A percentile compares a stretch with the other conserved stretches of the same genome.
phyloP scores from a whole-genome alignment of 1,140 invertebrate genomes.

The Drosophila pectinifera region DNA sequence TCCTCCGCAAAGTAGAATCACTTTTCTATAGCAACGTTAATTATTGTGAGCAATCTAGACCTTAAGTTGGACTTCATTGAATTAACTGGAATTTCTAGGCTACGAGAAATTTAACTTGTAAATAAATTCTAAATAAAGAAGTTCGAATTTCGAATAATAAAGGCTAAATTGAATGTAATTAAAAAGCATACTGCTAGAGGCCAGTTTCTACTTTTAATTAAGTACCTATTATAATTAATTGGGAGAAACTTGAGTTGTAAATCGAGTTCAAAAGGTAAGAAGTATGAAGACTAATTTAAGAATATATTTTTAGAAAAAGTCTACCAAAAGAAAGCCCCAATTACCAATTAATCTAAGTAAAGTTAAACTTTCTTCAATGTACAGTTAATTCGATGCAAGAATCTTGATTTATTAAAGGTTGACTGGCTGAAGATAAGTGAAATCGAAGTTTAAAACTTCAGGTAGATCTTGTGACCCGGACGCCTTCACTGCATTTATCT shows the following conservation, averaged over 20 bases:
- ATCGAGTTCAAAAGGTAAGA: slow-evolving; percentile 14
- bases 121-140: background rate
- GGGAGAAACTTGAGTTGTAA: slow-evolving; percentile 1
- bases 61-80: background rate
- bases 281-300: background rate
- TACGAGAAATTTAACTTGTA: background rate
- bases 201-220: slow-evolving; percentile 12
- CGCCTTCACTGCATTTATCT: slow-evolving; percentile 11
- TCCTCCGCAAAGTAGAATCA: background rate
- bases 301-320: no score
- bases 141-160: slow-evolving; percentile 2
- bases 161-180: slow-evolving; percentile 4
- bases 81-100: background rate
- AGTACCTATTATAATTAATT: slow-evolving; percentile 1
- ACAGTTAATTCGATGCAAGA: background rate
- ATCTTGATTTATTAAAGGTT: no score
- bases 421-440: background rate
- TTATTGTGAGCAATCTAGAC: background rate
- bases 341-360: background rate
- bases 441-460: background rate
- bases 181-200: background rate
- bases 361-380: background rate
- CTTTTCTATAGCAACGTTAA: no score
- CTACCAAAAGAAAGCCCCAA: no score
- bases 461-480: slow-evolving; percentile 1